These are phyloP conservation scores for Hylyphantes graminicola DNA, from an alignment of 1,140 invertebrate genomes.

Conservation along the genomic window DNA sequence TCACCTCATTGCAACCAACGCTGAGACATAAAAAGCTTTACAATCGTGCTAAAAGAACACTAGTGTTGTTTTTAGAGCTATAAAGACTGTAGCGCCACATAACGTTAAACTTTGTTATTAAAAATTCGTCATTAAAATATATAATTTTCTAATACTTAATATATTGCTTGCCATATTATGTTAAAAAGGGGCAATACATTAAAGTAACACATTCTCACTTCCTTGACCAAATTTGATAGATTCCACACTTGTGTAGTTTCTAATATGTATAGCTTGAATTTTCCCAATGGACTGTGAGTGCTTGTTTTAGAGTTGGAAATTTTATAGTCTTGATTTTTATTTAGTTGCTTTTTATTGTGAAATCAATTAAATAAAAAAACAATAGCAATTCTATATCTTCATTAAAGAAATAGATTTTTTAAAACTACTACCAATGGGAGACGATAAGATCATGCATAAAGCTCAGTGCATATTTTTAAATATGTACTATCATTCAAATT, in stretches of 20 bases:
- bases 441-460: too few species aligned
- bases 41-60: neutral
- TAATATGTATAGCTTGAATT: conserved; percentile 55
- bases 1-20: neutral
- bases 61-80: neutral
- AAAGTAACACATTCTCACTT: conserved; percentile 61
- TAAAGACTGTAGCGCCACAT: conserved; percentile 16
- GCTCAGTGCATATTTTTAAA: too few species aligned
- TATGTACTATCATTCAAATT: too few species aligned
- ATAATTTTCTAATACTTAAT: too few species aligned
- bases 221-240: conserved; percentile 62
- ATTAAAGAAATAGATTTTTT: too few species aligned
- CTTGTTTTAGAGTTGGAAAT: conserved; percentile 8
- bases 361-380: too few species aligned
- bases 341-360: neutral
- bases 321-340: neutral
- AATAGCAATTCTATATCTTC: too few species aligned
- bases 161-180: too few species aligned
- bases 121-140: too few species aligned
- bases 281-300: conserved; percentile 24
- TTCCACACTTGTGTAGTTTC: conserved; percentile 64
- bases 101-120: conserved; percentile 4
- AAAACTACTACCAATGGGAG: too few species aligned
- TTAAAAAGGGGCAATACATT: too few species aligned
- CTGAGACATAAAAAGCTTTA: neutral